phyloP scores from a whole-genome alignment of 2,797 vertebrate species.

The Podargus strigoides region DNA sequence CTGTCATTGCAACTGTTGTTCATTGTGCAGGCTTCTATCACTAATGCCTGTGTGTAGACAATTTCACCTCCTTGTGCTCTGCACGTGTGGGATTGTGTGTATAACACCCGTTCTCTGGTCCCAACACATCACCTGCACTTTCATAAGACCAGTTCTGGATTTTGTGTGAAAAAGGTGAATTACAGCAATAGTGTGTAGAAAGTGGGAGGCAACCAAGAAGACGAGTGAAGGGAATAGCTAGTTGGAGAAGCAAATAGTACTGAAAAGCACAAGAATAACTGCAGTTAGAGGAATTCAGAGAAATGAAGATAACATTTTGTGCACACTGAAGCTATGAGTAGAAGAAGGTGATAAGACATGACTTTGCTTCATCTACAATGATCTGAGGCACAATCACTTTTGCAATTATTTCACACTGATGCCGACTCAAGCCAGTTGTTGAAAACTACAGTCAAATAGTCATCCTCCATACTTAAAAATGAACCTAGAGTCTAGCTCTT shows the following conservation, averaged over 20 bases:
- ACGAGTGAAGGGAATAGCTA: background rate
- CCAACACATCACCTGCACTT: background rate
- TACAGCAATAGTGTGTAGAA: background rate
- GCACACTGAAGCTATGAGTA: background rate
- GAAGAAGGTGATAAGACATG: background rate
- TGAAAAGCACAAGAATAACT: background rate
- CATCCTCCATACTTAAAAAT: background rate
- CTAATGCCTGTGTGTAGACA: background rate
- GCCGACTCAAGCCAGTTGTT: background rate
- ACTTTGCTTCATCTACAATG: background rate
- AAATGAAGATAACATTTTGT: background rate
- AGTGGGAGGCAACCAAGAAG: background rate
- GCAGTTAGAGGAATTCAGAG: background rate
- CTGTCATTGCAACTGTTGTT: background rate
- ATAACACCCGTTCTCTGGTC: accelerated
- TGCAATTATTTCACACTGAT: background rate
- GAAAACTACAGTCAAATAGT: background rate
- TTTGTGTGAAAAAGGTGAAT: background rate
- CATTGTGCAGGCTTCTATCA: background rate
- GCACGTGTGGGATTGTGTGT: accelerated
- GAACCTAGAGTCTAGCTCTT: background rate
- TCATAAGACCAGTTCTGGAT: background rate
- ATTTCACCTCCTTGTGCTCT: background rate
- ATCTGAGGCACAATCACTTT: background rate
- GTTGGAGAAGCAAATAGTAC: background rate